phyloP scores from a whole-genome alignment of 2,113 vertebrate genomes.

The Irena cyanogastra region DNA sequence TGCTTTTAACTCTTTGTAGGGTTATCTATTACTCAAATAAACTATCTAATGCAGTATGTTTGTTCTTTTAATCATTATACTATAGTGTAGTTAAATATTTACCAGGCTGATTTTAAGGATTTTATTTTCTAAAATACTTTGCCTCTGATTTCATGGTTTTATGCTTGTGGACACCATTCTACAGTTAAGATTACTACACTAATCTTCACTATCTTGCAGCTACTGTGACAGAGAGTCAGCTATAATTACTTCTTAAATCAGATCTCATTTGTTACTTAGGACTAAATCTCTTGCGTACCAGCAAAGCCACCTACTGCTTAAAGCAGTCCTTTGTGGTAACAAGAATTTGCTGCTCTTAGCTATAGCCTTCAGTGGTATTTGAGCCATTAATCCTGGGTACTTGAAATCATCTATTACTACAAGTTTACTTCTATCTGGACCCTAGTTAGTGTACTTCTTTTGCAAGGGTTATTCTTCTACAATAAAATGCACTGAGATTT shows the following conservation, averaged over 20 bases:
- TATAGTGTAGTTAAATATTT: neutral
- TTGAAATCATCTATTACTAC: neutral
- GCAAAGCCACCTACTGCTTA: conserved; percentile 4
- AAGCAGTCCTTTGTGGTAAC: neutral
- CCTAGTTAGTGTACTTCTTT: neutral
- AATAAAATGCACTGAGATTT: neutral
- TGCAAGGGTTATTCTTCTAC: neutral
- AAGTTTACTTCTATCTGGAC: neutral
- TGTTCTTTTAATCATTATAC: neutral
- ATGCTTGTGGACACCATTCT: neutral
- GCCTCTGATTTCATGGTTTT: neutral
- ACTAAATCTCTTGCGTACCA: neutral
- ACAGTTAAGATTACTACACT: neutral
- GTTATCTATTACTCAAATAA: neutral
- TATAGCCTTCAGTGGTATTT: neutral
- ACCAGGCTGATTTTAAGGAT: neutral
- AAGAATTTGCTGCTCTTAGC: neutral
- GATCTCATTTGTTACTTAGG: conserved; percentile 23
- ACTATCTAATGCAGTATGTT: neutral
- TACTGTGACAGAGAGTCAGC: conserved; percentile 5
- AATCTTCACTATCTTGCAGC: neutral
- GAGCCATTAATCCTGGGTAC: neutral
- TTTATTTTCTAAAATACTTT: neutral
- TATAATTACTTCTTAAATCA: conserved; percentile 48
- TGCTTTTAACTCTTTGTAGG: neutral